Percentiles rank a stretch among this genome's conserved stretches.
Evolutionary conservation across 2,888 invertebrate genomes (phyloP).

Genomic region (Lamellibrachia columna): DNA sequence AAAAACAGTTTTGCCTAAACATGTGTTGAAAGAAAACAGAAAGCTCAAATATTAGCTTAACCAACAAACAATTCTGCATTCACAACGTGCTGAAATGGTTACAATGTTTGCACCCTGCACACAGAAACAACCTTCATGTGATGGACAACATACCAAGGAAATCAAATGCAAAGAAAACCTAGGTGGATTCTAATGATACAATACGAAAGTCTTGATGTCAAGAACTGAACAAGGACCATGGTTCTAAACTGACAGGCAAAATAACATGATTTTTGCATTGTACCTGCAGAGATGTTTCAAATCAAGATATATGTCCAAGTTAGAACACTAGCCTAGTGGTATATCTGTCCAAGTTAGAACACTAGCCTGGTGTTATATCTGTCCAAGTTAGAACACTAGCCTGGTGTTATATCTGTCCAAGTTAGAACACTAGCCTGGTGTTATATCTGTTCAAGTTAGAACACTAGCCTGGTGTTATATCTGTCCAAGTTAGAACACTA

Average conservation of each 20-base stretch:
- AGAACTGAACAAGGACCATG: background rate
- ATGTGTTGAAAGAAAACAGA: no score
- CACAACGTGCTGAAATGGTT: no score
- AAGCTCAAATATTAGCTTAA: no score
- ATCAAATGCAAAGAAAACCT: background rate
- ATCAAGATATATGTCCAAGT: background rate
- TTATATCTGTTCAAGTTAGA: background rate
- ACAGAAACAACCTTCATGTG: no score
- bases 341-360: background rate
- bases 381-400: background rate
- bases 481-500: background rate
- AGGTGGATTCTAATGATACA: background rate
- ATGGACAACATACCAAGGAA: background rate
- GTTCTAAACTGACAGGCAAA: background rate
- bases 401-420: background rate
- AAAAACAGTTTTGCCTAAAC: no score
- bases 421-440: background rate
- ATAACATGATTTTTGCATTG: background rate
- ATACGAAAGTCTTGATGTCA: background rate
- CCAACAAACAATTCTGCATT: no score
- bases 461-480: background rate
- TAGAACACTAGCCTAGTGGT: background rate
- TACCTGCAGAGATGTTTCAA: background rate
- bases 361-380: background rate
- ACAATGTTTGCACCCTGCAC: no score